Evolutionary conservation across 2,113 vertebrate species (phyloP).

Genomic region (Glaucidium brasilianum): DNA sequence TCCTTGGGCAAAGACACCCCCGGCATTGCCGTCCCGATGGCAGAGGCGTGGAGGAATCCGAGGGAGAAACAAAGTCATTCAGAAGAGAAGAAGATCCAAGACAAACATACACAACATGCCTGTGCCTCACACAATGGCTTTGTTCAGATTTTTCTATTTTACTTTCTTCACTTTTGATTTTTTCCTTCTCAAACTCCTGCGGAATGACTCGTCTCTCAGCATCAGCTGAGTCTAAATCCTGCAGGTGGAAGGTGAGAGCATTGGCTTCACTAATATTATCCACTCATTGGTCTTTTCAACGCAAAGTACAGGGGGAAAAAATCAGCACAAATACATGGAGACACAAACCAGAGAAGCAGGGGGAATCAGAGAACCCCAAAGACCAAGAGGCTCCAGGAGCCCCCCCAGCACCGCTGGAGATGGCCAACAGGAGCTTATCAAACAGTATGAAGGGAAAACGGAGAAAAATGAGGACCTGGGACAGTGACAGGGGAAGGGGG

Average conservation of each 20-base stretch:
- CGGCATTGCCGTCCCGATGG: background rate
- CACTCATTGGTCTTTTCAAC: background rate
- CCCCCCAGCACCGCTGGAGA: background rate
- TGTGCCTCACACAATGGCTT: fast-evolving
- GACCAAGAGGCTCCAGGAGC: background rate
- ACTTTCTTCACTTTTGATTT: background rate
- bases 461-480: background rate
- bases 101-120: background rate
- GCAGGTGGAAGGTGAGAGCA: background rate
- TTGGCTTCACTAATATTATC: background rate
- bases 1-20: background rate
- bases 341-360: background rate
- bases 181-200: background rate
- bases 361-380: background rate
- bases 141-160: background rate
- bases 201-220: background rate
- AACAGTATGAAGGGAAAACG: background rate
- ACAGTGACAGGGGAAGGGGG: too few relatives aligned
- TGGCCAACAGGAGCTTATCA: background rate
- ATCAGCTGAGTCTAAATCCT: background rate
- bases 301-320: background rate
- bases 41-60: background rate
- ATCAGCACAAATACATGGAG: background rate
- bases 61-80: background rate
- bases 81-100: background rate